Base-by-base conservation (phyloP, 2,888 invertebrate genomes). In the Dusona sp. region DNA sequence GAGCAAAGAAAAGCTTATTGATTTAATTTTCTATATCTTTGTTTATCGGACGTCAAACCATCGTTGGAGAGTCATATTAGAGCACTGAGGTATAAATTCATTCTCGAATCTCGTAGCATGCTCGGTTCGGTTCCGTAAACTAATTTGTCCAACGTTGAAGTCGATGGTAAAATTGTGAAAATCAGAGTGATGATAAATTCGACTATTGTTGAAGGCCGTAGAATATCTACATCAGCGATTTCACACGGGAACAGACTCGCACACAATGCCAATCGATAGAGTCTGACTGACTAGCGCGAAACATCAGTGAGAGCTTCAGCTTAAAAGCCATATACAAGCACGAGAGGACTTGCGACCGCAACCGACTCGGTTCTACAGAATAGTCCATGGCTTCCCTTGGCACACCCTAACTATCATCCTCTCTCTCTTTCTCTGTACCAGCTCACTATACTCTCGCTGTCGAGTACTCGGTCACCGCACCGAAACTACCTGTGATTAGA, bases 401-500 rank as follows among this genome's bases (percentile, higher is more conserved):
- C 25, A 29, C 54, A 36, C 36, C 16, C 68, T 42, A 11, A 57
- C 57, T 25, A 42, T 11, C 42, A 16, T 64, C 75, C 64, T 48
- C 48, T 48, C 25, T 65, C 65, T 65, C 77, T 65, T 25, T 36
- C 65, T 77, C 65, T 48, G 67, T 61, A 61, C 16, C 13, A 16
- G 0, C 61, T 61, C 6, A 16, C 3, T 29, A 29, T 61, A 29
- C 61, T 61, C 61, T 61, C 29, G 16, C 48, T 48, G 42, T 68
- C 75, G 57, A 45, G 36, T 72, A 54, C 77, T 81, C 80, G 77
- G 64, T 72, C 78, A 67, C 77, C 57, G 29, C 65, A 67, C 33
- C 77, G 81, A 85, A 85, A 85, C 81, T 85, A 77, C 73, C 72
- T 78, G 85, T 81, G 81, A 85, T 85, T 85, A 81, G 85, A 85